A percentile compares a stretch with the other conserved stretches of the same genome.
Evolutionary conservation across 2,888 invertebrate genomes (phyloP).

Genomic region (Notodromas monacha): DNA sequence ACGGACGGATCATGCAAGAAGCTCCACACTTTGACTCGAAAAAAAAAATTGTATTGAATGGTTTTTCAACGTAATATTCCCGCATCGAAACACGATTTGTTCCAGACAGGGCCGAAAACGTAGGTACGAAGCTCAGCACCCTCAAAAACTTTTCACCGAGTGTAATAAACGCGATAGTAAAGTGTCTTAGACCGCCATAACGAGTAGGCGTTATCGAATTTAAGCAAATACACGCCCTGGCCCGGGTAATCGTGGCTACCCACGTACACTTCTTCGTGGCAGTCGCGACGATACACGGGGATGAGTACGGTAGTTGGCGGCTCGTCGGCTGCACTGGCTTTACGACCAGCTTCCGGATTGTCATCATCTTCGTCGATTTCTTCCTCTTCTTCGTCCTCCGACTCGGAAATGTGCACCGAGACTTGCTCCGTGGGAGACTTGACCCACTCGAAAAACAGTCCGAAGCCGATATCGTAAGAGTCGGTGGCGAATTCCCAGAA

Average conservation of each 20-base stretch:
- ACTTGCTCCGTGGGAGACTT: conserved; percentile 43
- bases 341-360: conserved; percentile 23
- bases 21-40: too few relatives aligned
- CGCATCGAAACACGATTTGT: too few relatives aligned
- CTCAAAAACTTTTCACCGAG: too few relatives aligned
- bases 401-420: conserved; percentile 81
- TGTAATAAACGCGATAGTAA: conserved; percentile 94
- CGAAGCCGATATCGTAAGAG: conserved; percentile 86
- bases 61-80: too few relatives aligned
- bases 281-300: conserved; percentile 79
- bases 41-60: too few relatives aligned
- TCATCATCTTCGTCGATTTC: conserved; percentile 36
- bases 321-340: conserved; percentile 11
- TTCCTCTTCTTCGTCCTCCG: conserved; percentile 43
- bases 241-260: conserved; percentile 30
- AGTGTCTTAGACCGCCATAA: conserved; percentile 95
- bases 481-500: conserved; percentile 99
- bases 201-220: conserved; percentile 97
- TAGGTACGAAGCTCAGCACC: too few relatives aligned
- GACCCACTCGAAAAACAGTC: conserved; percentile 91
- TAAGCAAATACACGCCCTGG: conserved; percentile 79
- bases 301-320: conserved; percentile 38
- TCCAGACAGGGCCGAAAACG: too few relatives aligned
- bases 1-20: too few relatives aligned
- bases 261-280: conserved; percentile 47